phyloP scores from a whole-genome alignment of 2,888 invertebrate species.

The Campoplex capitator region DNA sequence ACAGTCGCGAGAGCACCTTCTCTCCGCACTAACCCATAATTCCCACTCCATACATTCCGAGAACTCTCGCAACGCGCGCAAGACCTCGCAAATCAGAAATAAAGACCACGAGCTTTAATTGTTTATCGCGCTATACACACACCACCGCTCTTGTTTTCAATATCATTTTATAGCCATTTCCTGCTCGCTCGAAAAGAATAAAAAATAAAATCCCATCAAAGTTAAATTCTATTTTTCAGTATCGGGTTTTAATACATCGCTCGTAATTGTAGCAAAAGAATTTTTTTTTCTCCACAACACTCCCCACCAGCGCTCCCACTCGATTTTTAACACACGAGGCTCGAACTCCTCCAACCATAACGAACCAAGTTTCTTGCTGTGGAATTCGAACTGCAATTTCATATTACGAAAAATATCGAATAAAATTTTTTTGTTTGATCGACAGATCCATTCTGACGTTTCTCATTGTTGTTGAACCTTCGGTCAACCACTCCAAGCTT shows the following conservation, averaged over 20 bases:
- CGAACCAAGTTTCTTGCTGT: not conserved
- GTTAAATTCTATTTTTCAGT: conserved; percentile 15
- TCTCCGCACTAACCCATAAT: conserved; percentile 28
- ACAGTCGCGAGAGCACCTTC: conserved; percentile 52
- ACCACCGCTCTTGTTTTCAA: conserved; percentile 5
- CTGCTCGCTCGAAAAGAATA: conserved; percentile 10
- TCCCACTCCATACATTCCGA: conserved; percentile 46
- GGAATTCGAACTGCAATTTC: not conserved
- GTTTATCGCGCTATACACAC: conserved; percentile 9
- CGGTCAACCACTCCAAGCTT: not conserved
- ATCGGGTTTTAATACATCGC: not conserved
- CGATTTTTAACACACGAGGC: not conserved
- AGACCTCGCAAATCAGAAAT: conserved; percentile 26
- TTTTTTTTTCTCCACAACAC: conserved; percentile 14
- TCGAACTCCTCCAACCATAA: not conserved
- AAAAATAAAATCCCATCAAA: conserved; percentile 10
- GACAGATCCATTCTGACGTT: not conserved
- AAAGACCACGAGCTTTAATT: conserved; percentile 27
- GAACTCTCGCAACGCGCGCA: conserved; percentile 41
- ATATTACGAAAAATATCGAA: not conserved
- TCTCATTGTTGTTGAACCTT: not conserved
- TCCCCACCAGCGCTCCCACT: not conserved
- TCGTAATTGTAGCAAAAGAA: conserved; percentile 7
- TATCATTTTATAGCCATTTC: conserved; percentile 34
- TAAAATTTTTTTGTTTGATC: not conserved